These are phyloP conservation scores for Polyploca ridens DNA, from an alignment of 2,888 invertebrate species.

Conservation along the genomic window DNA sequence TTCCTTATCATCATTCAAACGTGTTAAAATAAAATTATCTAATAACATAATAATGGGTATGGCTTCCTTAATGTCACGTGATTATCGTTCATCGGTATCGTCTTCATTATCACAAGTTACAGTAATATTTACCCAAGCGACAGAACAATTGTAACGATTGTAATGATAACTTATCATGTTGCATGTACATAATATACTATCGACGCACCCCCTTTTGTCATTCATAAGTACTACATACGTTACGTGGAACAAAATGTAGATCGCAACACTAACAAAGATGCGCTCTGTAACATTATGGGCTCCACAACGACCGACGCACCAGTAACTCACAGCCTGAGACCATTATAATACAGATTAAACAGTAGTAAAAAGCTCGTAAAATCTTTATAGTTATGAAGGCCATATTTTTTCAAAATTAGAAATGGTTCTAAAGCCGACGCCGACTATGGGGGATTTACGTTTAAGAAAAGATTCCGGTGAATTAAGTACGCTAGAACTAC, in stretches of 20 bases:
- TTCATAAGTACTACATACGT: constrained; percentile 21
- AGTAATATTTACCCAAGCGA: neutral
- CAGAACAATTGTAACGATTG: neutral
- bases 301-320: constrained; percentile 47
- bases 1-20: neutral
- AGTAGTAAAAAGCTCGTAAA: constrained; percentile 79
- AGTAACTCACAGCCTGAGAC: constrained; percentile 60
- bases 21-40: neutral
- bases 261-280: constrained; percentile 25
- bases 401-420: constrained; percentile 74
- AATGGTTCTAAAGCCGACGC: constrained; percentile 69
- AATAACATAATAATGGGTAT: neutral
- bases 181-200: neutral
- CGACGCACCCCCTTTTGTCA: constrained; percentile 7
- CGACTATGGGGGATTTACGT: constrained; percentile 56
- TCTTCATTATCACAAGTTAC: neutral
- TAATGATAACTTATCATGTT: constrained; percentile 6
- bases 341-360: constrained; percentile 77
- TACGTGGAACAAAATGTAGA: constrained; percentile 25
- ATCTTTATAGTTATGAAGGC: constrained; percentile 71
- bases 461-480: constrained; percentile 61
- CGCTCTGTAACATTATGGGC: constrained; percentile 34
- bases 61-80: neutral
- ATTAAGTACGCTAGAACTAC: constrained; percentile 61
- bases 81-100: neutral